Base-by-base conservation (phyloP, 1,140 invertebrate species). In the Drosophila nigrodunni region DNA sequence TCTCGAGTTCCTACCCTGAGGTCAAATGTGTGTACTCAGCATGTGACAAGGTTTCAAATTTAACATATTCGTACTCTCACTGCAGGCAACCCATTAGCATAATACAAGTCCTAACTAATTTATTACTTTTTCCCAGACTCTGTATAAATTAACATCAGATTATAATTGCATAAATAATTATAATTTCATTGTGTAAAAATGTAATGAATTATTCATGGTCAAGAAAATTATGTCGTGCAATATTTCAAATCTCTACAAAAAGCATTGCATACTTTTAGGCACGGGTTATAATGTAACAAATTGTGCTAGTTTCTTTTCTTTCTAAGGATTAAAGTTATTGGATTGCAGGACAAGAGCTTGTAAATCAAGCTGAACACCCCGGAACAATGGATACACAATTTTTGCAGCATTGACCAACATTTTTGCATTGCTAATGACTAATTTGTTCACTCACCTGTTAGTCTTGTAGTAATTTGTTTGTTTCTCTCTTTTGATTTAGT, bases 311-410 rank as follows among this genome's bases (percentile, higher is more conserved):
- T 11, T 8, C 15, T 15, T 15, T 11, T 9, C 2, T 50, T 54
- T 2, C n/a, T n/a, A 39, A 8, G 7, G 3, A 30, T 25, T 30
- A 1, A 30, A 50, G 47, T 11, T 50, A 25, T 54, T 46, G 10
- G 3, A 52, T 11, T 11, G 41, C 47, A 37, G 43, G 37, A 39
- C 13, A 55, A 37, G 41, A 43, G 37, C 13, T 13, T 59, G 7
- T 52, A 34, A 41, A 54, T 11, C 18, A 46, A 13, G 7, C 4
- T 25, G 21, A 50, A 30, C 55, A 37, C 46, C 25, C 25, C 37
- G 25, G 46, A 43, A 25, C 41, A 69, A 78, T 72, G 59, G 85
- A 90, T 89, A 89, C 85, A 89, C 70, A 87, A 89, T 81, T 89
- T 77, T 89, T 85, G 70, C 59, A 64, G 46, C 68, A 69, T 44